Evolutionary conservation across 2,113 vertebrate species (phyloP), one percentile per base, ranked within the genome.

Genomic region (Syngnathus floridae): DNA sequence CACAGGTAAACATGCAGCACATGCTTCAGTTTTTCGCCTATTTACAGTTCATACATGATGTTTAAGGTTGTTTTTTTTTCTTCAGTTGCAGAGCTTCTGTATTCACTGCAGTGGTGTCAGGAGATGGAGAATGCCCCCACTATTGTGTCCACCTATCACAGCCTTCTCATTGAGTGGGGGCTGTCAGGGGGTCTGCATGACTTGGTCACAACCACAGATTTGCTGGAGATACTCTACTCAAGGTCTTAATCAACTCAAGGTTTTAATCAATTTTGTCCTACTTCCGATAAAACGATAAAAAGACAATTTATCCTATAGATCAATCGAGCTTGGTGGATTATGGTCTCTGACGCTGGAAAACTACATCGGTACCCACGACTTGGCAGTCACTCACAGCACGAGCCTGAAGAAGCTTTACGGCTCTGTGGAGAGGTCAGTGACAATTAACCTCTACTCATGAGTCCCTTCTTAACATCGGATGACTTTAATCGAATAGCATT

Each of bases 61-160:
- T 31, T 56, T 35, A 26, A 1, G 57, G 14, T n/a, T 60, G 56
- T 62, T 4, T 0, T 16, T 46, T 48, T 41, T 40, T 10, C 2
- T 19, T 41, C 86, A 98, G 95, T 90, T 86, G 89, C 92, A 84
- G 96, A 99, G 62, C 79, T 97, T 48, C 83, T 97, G 10, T 98
- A 95, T 67, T 90, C 94, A 0, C 82, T 97, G 71, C 94, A 97
- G 83, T 99, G 97, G 97, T 96, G 93, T 88, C 90, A 93, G 78
- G 95, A 98, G 83, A 74, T 96, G 26, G 90, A 92, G 55, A 87
- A 82, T 62, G 86, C 87, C 16, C 88, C 93, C 9, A 0, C 49
- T 1, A 38, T 86, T 7, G 86, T 95, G 59, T 79, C 86, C 16
- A 90, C 92, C 9, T 94, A 92, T 80, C 77, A 87, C 82, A 85